Conservation (phyloP, 2,113 vertebrate species). For the Leptocoma aspasia region DNA sequence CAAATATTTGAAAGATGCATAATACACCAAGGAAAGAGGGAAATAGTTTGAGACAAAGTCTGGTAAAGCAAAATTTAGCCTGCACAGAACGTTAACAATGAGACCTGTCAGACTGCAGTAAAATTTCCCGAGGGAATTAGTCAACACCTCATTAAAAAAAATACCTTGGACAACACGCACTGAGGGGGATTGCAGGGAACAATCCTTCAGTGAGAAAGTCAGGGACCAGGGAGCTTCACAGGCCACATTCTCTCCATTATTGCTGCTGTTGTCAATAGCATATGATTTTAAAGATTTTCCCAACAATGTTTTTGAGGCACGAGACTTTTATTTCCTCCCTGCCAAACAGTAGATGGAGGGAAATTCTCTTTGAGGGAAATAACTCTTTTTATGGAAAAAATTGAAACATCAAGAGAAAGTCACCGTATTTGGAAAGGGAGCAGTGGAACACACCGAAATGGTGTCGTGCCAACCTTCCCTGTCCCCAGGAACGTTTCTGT, state of each 20-base stretch:
- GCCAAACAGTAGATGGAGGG: not conserved
- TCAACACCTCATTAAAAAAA: conserved; percentile 44
- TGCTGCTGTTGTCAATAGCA: not conserved
- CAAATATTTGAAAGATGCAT: conserved; percentile 60
- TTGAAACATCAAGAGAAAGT: not conserved
- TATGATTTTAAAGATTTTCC: not conserved
- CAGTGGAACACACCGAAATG: not conserved
- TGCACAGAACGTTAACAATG: conserved; percentile 42
- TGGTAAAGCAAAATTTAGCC: conserved; percentile 13
- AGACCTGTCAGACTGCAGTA: conserved; percentile 30
- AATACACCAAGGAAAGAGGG: conserved; percentile 36
- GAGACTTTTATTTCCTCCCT: not conserved
- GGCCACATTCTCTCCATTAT: not conserved
- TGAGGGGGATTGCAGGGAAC: not conserved
- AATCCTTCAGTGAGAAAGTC: not conserved
- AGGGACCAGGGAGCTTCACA: not conserved
- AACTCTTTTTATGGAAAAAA: not conserved
- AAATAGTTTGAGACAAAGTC: conserved; percentile 28
- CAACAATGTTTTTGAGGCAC: not conserved
- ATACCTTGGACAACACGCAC: not conserved
- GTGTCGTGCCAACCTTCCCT: accelerated
- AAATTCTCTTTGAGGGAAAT: not conserved
- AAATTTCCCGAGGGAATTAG: conserved; percentile 18
- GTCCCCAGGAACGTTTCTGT: not conserved
- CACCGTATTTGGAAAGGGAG: not conserved